These are phyloP conservation scores for Micromesistius poutassou DNA, from an alignment of 2,797 vertebrate genomes.

Conservation along the genomic window DNA sequence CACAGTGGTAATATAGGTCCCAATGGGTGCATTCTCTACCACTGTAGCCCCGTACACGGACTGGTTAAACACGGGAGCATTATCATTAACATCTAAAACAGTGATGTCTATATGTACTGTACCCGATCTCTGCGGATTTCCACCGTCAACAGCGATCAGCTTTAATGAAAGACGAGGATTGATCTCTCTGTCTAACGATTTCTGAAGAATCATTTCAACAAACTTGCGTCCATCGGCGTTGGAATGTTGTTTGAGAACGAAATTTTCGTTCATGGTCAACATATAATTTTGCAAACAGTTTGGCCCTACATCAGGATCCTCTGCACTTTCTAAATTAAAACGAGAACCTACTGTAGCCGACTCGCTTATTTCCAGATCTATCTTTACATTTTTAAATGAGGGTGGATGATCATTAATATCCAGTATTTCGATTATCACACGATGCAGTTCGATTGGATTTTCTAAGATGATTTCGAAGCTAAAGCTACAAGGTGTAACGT, in stretches of 20 bases:
- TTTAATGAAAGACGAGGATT: conserved; percentile 52
- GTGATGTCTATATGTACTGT: conserved; percentile 65
- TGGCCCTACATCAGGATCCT: conserved; percentile 52
- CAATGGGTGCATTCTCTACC: conserved; percentile 33
- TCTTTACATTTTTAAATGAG: conserved; percentile 13
- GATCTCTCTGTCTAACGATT: conserved; percentile 36
- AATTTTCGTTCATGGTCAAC: conserved; percentile 38
- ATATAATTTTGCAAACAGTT: conserved; percentile 49
- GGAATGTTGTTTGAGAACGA: conserved; percentile 58
- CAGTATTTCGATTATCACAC: conserved; percentile 52
- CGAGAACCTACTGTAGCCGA: fast-evolving
- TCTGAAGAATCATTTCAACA: conserved; percentile 32
- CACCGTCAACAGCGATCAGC: conserved; percentile 71
- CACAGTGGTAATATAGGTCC: conserved; percentile 42
- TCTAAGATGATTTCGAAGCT: conserved; percentile 67
- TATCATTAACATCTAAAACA: conserved; percentile 71
- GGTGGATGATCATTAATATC: conserved; percentile 71
- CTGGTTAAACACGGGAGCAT: conserved; percentile 63
- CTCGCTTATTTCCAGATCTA: conserved; percentile 55
- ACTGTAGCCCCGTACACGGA: conserved; percentile 45
- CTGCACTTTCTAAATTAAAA: conserved; percentile 42
- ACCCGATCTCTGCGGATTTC: conserved; percentile 65
- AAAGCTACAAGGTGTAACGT: conserved; percentile 62
- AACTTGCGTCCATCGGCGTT: conserved; percentile 29
- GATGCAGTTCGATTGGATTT: conserved; percentile 68